A percentile compares a stretch with the other conserved stretches of the same genome.
These are phyloP conservation scores for Sebastes oblongus DNA, from an alignment of 2,797 vertebrate genomes.

Conservation along the genomic window DNA sequence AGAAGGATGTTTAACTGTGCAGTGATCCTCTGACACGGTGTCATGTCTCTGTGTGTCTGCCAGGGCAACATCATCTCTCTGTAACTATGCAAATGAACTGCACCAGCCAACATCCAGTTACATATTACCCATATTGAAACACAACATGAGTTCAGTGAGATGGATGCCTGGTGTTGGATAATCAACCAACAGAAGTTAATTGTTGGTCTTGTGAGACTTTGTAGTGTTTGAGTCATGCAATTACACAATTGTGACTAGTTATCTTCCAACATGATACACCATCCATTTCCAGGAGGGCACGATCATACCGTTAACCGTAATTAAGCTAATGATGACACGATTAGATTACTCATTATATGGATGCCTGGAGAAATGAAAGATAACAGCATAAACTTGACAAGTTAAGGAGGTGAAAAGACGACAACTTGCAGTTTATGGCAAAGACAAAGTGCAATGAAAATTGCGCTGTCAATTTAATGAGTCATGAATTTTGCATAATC, in stretches of 20 bases:
- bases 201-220: background rate
- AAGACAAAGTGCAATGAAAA: slow-evolving; percentile 43
- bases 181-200: slow-evolving; percentile 6
- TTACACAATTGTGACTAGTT: slow-evolving; percentile 19
- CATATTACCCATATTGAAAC: background rate
- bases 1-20: background rate
- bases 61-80: background rate
- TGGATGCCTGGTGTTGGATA: background rate
- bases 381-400: slow-evolving; percentile 28
- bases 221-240: background rate
- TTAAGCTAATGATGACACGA: slow-evolving; percentile 46
- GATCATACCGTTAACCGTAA: slow-evolving; percentile 26
- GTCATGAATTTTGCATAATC: slow-evolving; percentile 53
- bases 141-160: background rate
- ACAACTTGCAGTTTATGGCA: slow-evolving; percentile 40
- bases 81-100: background rate
- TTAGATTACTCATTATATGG: slow-evolving; percentile 37
- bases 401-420: slow-evolving; percentile 25
- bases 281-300: slow-evolving; percentile 27
- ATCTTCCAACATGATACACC: slow-evolving; percentile 14
- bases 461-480: slow-evolving; percentile 51
- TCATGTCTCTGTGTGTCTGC: background rate
- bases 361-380: slow-evolving; percentile 37
- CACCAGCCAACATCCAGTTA: background rate
- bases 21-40: background rate